These are phyloP conservation scores for Drosophila pandora DNA, from an alignment of 1,140 invertebrate species.

Conservation along the genomic window DNA sequence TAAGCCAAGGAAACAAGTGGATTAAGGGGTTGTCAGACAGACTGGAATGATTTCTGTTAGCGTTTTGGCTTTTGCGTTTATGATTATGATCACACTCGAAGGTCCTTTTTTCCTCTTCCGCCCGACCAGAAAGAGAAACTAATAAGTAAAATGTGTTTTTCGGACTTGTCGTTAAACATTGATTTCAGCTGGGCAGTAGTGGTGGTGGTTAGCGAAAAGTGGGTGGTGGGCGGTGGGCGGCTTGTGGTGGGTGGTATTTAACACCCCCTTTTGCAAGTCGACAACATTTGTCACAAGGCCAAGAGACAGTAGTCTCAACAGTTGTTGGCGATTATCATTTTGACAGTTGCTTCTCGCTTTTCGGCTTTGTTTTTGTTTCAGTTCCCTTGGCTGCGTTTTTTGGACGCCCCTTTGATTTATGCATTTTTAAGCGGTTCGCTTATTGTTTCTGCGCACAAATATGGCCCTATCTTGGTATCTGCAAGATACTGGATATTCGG, in stretches of 20 bases:
- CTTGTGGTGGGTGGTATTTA: not conserved
- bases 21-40: slow-evolving; percentile 67
- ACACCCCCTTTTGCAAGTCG: slow-evolving; percentile 13
- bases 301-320: slow-evolving; percentile 64
- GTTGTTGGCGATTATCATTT: slow-evolving; percentile 83
- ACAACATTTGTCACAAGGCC: slow-evolving; percentile 71
- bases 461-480: slow-evolving; percentile 44
- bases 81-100: slow-evolving; percentile 65
- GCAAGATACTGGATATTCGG: slow-evolving; percentile 43
- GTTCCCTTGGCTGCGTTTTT: slow-evolving; percentile 61
- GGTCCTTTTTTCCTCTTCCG: slow-evolving; percentile 2
- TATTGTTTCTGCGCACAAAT: slow-evolving; percentile 82
- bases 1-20: slow-evolving; percentile 64
- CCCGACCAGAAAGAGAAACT: slow-evolving; percentile 9
- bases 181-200: slow-evolving; percentile 13
- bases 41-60: slow-evolving; percentile 35
- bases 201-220: not conserved
- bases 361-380: slow-evolving; percentile 51
- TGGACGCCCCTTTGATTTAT: slow-evolving; percentile 72
- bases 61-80: slow-evolving; percentile 77
- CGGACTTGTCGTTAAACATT: slow-evolving; percentile 29
- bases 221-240: not conserved
- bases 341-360: slow-evolving; percentile 59
- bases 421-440: slow-evolving; percentile 83
- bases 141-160: slow-evolving; percentile 82